These are phyloP conservation scores for Pygmarrhopalites habei DNA, from an alignment of 1,140 invertebrate genomes.

Conservation along the genomic window DNA sequence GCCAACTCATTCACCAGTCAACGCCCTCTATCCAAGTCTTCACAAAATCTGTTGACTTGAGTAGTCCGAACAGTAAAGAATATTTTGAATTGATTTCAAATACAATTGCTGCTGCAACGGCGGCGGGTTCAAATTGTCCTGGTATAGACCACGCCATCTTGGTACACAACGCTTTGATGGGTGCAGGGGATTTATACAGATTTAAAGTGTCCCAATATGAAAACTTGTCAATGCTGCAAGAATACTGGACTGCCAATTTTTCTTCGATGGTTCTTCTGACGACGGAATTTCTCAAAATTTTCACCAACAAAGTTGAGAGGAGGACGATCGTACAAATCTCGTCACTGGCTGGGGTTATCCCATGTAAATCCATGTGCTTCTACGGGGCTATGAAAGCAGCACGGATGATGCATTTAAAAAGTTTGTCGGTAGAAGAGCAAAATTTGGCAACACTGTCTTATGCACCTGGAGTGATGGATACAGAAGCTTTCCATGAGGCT, in stretches of 20 bases:
- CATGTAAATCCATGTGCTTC: conserved; percentile 57
- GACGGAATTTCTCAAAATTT: conserved; percentile 54
- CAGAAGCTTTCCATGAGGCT: too few species aligned
- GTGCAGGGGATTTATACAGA: conserved; percentile 62
- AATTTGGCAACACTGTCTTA: too few species aligned
- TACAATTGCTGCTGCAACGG: too few species aligned
- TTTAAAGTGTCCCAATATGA: conserved; percentile 55
- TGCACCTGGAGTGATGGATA: too few species aligned
- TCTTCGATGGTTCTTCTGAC: conserved; percentile 69
- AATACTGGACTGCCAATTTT: conserved; percentile 71
- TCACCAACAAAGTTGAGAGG: too few species aligned
- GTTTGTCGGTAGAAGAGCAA: conserved; percentile 63
- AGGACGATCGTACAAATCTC: conserved; percentile 49
- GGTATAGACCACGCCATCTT: conserved; percentile 62
- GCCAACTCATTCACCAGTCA: too few species aligned
- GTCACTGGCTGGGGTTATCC: conserved; percentile 67
- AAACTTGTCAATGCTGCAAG: conserved; percentile 52
- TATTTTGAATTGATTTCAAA: too few species aligned
- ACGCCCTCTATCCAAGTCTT: too few species aligned
- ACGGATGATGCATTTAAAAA: conserved; percentile 83
- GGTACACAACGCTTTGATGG: conserved; percentile 80
- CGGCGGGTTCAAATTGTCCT: conserved; percentile 25
- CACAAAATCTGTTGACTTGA: too few species aligned
- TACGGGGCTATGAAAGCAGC: conserved; percentile 83
- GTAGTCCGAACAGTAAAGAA: too few species aligned